Percentiles rank a stretch among this genome's conserved stretches.
Evolutionary conservation across 2,888 invertebrate genomes (phyloP).

Genomic region (Tineola bisselliella): DNA sequence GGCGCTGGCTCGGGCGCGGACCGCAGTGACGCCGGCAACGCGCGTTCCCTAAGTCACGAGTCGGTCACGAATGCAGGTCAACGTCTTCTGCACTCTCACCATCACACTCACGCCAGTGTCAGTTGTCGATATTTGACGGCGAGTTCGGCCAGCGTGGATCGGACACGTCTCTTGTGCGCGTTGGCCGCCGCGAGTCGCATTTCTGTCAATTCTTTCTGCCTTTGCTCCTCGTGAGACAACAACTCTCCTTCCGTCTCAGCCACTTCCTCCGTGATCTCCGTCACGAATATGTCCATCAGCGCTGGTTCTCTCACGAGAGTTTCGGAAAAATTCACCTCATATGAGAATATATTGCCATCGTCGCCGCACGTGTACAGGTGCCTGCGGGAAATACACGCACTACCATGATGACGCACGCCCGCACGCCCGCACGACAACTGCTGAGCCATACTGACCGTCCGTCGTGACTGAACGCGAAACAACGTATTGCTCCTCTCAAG

Average conservation of each 20-base stretch:
- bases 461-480: constrained; percentile 71
- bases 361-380: constrained; percentile 71
- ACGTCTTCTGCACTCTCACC: constrained; percentile 10
- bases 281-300: constrained; percentile 22
- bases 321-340: constrained; percentile 59
- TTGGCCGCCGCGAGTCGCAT: constrained; percentile 70
- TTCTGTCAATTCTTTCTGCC: constrained; percentile 73
- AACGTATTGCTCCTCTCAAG: constrained; percentile 73
- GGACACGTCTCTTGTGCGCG: constrained; percentile 70
- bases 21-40: not conserved
- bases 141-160: constrained; percentile 62
- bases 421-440: too few species aligned
- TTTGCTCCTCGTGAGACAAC: constrained; percentile 72
- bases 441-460: constrained; percentile 43
- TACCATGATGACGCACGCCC: not conserved
- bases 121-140: constrained; percentile 69
- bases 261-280: constrained; percentile 20
- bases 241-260: constrained; percentile 47
- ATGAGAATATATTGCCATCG: constrained; percentile 83
- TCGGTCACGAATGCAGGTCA: not conserved
- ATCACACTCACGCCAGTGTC: constrained; percentile 51
- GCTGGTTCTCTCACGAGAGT: constrained; percentile 31
- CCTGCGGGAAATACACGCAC: constrained; percentile 22
- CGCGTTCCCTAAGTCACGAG: not conserved
- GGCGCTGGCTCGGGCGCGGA: not conserved